A percentile compares a stretch with the other conserved stretches of the same genome.
Conservation (phyloP, 2,888 invertebrate genomes). For the Perizoma affinitatum region DNA sequence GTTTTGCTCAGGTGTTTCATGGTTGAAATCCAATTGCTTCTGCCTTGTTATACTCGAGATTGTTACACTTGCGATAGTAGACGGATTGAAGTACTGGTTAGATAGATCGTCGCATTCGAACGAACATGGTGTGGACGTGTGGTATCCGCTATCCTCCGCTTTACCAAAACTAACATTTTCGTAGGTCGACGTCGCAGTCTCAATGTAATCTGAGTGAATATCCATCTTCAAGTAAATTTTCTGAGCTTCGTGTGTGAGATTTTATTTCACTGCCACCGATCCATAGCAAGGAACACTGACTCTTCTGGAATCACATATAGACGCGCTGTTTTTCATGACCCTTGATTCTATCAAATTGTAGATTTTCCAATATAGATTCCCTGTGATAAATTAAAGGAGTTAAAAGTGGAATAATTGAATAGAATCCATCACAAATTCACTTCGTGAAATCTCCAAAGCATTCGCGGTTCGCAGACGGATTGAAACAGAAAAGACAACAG, state of each 20-base stretch:
- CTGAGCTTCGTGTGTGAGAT: conserved; percentile 7
- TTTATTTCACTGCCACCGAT: conserved; percentile 29
- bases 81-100: conserved; percentile 57
- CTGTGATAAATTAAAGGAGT: too few species aligned
- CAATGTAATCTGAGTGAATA: conserved; percentile 58
- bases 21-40: conserved; percentile 51
- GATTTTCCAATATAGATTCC: too few species aligned
- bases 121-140: conserved; percentile 72
- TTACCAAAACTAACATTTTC: conserved; percentile 59
- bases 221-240: conserved; percentile 56
- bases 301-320: neutral
- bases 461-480: too few species aligned
- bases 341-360: neutral
- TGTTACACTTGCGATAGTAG: conserved; percentile 46
- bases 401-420: neutral
- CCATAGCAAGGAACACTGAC: neutral
- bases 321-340: conserved; percentile 15
- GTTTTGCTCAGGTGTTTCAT: conserved; percentile 52
- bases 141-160: conserved; percentile 78
- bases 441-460: too few species aligned
- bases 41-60: conserved; percentile 51
- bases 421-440: neutral
- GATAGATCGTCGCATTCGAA: conserved; percentile 64
- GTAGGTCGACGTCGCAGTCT: conserved; percentile 59
- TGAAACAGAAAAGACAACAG: neutral